Evolutionary conservation across 1,140 invertebrate species (phyloP), one percentile per base, ranked within the genome.

Genomic region (Oedothorax gibbosus): DNA sequence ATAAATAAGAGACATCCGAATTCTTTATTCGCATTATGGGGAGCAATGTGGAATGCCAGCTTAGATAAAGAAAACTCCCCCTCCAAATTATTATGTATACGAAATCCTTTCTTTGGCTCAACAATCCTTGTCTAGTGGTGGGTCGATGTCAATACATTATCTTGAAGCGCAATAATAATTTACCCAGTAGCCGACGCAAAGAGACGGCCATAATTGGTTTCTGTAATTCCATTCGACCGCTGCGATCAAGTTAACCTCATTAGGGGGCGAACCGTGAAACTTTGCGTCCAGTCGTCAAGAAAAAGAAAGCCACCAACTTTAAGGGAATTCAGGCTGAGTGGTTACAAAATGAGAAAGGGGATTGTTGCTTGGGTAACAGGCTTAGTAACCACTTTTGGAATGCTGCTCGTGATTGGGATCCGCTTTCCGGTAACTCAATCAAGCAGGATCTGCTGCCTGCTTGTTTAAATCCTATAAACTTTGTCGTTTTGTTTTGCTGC

Each of bases 381-480:
- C 81, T 84, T 82, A 82, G n/a, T n/a, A 75, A 35, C 71, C 60
- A 54, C 81, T 84, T 64, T 21, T 56, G 49, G 71, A 76, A 76
- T 75, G 66, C 51, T 49, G 51, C 65, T 60, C 66, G 35, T 71
- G 65, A 71, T 71, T 81, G 65, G 20, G 20, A 15, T 21, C 49
- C 66, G 78, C 66, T 50, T 81, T 56, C 51, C 64, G 20, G 80
- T 66, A 84, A 76, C 69, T 66, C 81, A 84, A 84, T 84, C 81
- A 76, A 60, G 57, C 71, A 49, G 76, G 66, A 68, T 71, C 71
- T 72, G 75, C 71, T 84, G 81, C 68, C 35, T 84, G 81, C 81
- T 84, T 84, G 81, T 84, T 84, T 84, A 84, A 84, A 84, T 84
- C 81, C 81, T 65, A 84, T 84, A 84, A 84, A 84, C 81, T 84